Evolutionary conservation across 2,113 vertebrate genomes (phyloP).

Genomic region (Dicrurus megarhynchus): DNA sequence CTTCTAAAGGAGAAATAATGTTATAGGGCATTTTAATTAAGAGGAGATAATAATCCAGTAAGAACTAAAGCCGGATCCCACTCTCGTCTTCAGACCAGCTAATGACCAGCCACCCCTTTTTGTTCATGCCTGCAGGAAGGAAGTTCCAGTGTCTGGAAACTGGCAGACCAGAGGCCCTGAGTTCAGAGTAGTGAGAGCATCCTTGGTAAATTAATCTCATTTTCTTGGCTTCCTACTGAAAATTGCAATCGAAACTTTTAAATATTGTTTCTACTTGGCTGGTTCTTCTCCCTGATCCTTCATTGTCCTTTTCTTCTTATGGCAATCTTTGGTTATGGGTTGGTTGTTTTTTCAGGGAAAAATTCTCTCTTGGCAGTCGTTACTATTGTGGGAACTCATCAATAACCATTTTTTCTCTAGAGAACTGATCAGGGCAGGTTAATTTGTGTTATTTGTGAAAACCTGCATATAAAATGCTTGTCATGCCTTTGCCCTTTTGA

Average conservation of each 20-base stretch:
- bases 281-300: background rate
- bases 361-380: background rate
- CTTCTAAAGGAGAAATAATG: background rate
- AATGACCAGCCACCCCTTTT: background rate
- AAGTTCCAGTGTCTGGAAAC: background rate
- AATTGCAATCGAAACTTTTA: background rate
- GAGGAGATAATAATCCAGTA: background rate
- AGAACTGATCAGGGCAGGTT: background rate
- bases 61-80: background rate
- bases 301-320: background rate
- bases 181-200: background rate
- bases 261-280: background rate
- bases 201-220: background rate
- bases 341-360: background rate
- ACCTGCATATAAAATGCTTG: background rate
- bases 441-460: background rate
- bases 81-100: background rate
- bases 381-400: background rate
- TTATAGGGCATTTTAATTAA: conserved; percentile 11
- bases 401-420: background rate
- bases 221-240: conserved; percentile 2
- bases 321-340: background rate
- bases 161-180: background rate
- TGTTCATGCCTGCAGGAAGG: background rate
- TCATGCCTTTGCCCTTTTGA: background rate